Percentiles rank a stretch among this genome's conserved stretches.
phyloP scores from a whole-genome alignment of 2,888 invertebrate genomes.

The Leptinotarsa rubiginosa region DNA sequence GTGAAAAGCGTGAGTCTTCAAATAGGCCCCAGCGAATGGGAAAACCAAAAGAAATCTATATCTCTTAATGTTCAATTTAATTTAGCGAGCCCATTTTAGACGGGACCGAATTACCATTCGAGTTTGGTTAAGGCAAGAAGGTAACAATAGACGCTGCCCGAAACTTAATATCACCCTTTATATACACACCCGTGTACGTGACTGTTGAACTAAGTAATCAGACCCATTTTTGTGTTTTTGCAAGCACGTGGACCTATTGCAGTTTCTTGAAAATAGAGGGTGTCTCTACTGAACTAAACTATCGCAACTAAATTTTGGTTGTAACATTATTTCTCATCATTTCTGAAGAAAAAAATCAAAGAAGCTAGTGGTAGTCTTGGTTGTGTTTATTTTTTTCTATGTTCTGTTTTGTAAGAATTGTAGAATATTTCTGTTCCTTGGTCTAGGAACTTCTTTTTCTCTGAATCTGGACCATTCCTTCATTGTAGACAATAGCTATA shows the following conservation, averaged over 20 bases:
- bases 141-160: conserved; percentile 23
- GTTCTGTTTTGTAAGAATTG: too few relatives aligned
- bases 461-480: too few relatives aligned
- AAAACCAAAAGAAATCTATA: not conserved
- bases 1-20: not conserved
- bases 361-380: too few relatives aligned
- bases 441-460: too few relatives aligned
- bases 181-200: conserved; percentile 20
- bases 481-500: too few relatives aligned
- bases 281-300: too few relatives aligned
- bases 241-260: not conserved
- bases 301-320: too few relatives aligned
- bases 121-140: conserved; percentile 23
- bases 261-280: not conserved
- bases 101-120: conserved; percentile 24
- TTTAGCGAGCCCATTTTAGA: conserved; percentile 15
- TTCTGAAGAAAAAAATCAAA: too few relatives aligned
- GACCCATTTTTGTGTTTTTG: not conserved
- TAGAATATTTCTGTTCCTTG: too few relatives aligned
- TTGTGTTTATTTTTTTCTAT: too few relatives aligned
- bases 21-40: not conserved
- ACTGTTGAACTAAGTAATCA: conserved; percentile 17
- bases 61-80: conserved; percentile 4
- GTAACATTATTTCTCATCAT: too few relatives aligned
- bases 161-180: conserved; percentile 25